Evolutionary conservation across 2,797 vertebrate genomes (phyloP).

Genomic region (Naso thynnoides): DNA sequence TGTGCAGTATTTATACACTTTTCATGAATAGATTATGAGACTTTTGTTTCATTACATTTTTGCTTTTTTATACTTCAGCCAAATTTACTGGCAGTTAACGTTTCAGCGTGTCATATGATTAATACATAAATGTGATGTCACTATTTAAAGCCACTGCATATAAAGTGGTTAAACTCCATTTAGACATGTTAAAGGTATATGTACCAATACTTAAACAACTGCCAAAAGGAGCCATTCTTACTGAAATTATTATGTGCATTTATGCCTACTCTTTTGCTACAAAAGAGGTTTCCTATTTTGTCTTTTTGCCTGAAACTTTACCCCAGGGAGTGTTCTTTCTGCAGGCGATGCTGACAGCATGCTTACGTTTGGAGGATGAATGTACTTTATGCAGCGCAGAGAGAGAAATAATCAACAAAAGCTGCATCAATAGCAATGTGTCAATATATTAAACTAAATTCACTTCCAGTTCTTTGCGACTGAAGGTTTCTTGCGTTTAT

Average conservation of each 20-base stretch:
- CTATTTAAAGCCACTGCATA: background rate
- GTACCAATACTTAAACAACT: background rate
- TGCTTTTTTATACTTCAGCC: background rate
- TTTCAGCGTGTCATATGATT: background rate
- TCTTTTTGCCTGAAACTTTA: constrained; percentile 8
- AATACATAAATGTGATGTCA: background rate
- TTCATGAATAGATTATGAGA: background rate
- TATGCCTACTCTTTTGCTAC: background rate
- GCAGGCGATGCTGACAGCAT: constrained; percentile 19
- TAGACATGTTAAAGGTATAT: background rate
- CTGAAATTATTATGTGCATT: background rate
- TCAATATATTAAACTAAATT: background rate
- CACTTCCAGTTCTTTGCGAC: background rate
- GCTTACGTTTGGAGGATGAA: constrained; percentile 6
- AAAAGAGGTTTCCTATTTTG: constrained; percentile 3
- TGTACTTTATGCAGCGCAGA: background rate
- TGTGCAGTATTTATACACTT: background rate
- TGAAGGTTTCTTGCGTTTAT: background rate
- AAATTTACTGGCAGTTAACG: background rate
- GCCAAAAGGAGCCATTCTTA: background rate
- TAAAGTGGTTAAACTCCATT: background rate
- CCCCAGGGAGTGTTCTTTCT: constrained; percentile 18
- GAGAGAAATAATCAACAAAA: constrained; percentile 1
- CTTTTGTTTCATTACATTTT: background rate
- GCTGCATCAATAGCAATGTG: background rate